Conservation (phyloP, 2,888 invertebrate genomes). For the Helleia helle region DNA sequence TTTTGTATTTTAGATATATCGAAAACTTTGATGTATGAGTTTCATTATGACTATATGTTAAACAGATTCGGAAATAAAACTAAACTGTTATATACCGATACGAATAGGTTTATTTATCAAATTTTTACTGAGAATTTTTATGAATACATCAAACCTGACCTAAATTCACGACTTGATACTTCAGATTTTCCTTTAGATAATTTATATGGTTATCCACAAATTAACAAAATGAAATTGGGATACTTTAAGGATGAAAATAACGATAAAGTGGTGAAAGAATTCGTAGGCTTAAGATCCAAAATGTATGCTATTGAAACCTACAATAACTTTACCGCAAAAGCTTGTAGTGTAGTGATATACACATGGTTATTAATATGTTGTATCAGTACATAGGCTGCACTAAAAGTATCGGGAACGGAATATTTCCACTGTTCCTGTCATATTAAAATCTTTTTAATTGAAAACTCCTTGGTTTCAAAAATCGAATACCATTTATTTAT, state of each 20-base stretch:
- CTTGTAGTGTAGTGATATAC: too few relatives aligned
- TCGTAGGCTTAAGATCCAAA: slow-evolving; percentile 13
- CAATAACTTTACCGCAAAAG: too few relatives aligned
- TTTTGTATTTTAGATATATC: slow-evolving; percentile 21
- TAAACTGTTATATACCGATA: too few relatives aligned
- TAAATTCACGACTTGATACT: slow-evolving; percentile 21
- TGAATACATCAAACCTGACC: slow-evolving; percentile 23
- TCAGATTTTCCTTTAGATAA: slow-evolving; percentile 25
- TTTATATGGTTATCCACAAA: slow-evolving; percentile 1
- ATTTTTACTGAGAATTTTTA: slow-evolving; percentile 23
- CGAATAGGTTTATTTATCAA: slow-evolving; percentile 25
- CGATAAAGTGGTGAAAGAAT: slow-evolving; percentile 11
- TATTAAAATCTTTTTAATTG: too few relatives aligned
- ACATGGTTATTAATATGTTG: too few relatives aligned
- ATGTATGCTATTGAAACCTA: too few relatives aligned
- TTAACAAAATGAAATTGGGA: slow-evolving; percentile 6
- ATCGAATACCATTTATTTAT: too few relatives aligned
- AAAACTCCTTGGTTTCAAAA: too few relatives aligned
- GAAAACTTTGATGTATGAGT: slow-evolving; percentile 23
- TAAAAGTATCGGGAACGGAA: too few relatives aligned
- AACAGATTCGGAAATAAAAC: slow-evolving; percentile 19
- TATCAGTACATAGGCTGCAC: too few relatives aligned
- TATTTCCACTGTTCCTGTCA: too few relatives aligned
- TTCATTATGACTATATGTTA: slow-evolving; percentile 21
- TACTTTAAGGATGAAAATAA: slow-evolving; percentile 10